Conservation (phyloP, 2,113 vertebrate genomes). For the Orientallactaga bullata region DNA sequence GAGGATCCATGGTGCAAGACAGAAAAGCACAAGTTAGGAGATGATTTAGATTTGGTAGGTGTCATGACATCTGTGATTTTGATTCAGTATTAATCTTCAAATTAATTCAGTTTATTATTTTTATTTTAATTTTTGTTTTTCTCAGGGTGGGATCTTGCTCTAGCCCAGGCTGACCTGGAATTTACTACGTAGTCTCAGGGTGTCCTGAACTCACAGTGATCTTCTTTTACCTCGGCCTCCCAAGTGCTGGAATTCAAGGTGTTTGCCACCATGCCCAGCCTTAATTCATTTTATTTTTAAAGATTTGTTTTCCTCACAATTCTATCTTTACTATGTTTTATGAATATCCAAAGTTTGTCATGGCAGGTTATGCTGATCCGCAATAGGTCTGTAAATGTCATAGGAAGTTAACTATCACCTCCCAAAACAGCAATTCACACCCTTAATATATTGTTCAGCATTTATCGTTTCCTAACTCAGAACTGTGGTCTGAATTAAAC, state of each 20-base stretch:
- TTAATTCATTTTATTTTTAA: neutral
- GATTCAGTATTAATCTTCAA: neutral
- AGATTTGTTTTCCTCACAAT: neutral
- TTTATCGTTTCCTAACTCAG: neutral
- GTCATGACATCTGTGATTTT: neutral
- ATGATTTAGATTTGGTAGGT: neutral
- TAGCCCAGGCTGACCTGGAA: too few relatives aligned
- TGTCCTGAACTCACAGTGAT: too few relatives aligned
- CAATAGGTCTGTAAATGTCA: neutral
- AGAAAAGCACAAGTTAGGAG: neutral
- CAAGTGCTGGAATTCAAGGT: too few relatives aligned
- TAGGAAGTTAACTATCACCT: conserved; percentile 39
- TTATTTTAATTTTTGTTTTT: neutral
- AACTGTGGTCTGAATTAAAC: neutral
- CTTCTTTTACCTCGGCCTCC: too few relatives aligned
- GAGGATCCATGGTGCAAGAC: neutral
- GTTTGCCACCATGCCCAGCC: too few relatives aligned
- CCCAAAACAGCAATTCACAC: neutral
- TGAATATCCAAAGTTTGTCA: neutral
- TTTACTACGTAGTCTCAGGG: too few relatives aligned
- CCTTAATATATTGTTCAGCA: conserved; percentile 22
- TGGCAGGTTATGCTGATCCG: neutral
- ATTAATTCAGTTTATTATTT: neutral
- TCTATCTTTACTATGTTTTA: neutral
- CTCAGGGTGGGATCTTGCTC: neutral